phyloP scores from a whole-genome alignment of 2,113 vertebrate genomes.

The Morone saxatilis region DNA sequence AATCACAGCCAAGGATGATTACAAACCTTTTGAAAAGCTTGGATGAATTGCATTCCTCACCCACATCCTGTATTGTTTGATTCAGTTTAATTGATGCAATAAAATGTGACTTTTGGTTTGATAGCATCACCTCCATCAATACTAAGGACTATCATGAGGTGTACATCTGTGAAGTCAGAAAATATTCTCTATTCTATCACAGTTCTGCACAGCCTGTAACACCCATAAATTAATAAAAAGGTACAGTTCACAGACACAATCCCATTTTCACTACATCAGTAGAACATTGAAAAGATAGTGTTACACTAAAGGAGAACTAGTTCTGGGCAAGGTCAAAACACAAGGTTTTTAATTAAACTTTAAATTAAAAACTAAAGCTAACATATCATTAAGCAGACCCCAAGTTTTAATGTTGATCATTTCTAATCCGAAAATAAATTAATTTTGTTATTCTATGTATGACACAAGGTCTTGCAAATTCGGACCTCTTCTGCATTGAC shows the following conservation, averaged over 20 bases:
- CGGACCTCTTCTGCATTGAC: neutral
- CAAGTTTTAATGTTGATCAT: neutral
- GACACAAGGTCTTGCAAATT: neutral
- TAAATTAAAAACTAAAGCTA: conserved; percentile 16
- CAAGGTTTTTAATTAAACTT: conserved; percentile 30
- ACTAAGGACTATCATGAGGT: neutral
- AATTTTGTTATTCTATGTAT: conserved; percentile 7
- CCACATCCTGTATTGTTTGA: conserved; percentile 56
- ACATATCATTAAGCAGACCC: conserved; percentile 14
- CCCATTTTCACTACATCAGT: neutral
- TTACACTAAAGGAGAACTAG: neutral
- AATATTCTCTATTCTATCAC: conserved; percentile 9
- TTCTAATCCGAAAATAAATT: conserved; percentile 13
- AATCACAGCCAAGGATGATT: conserved; percentile 65
- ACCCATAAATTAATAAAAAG: conserved; percentile 5
- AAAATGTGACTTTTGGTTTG: conserved; percentile 47
- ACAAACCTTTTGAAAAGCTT: conserved; percentile 51
- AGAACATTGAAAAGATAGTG: neutral
- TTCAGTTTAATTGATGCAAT: conserved; percentile 25
- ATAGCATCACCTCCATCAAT: conserved; percentile 44
- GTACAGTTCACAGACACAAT: conserved; percentile 8
- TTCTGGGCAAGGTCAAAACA: conserved; percentile 30
- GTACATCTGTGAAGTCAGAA: neutral
- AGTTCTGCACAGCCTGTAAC: neutral
- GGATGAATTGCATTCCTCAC: conserved; percentile 44